Conservation (phyloP, 2,113 vertebrate genomes). For the Pholis gunnellus region DNA sequence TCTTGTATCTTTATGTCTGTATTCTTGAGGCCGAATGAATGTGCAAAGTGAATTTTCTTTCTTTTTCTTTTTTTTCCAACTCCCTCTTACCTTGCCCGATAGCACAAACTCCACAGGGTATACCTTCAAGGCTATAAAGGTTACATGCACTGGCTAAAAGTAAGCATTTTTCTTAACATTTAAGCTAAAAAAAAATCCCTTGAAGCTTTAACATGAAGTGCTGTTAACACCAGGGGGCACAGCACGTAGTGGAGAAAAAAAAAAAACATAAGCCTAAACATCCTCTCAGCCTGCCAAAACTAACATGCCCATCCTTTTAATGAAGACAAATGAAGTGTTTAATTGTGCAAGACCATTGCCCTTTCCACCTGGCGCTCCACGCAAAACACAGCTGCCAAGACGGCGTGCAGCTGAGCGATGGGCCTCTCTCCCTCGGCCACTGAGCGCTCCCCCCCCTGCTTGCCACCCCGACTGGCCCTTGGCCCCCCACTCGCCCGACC, state of each 20-base stretch:
- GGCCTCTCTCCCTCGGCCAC: constrained; percentile 39
- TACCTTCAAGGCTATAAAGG: not conserved
- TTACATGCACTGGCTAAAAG: not conserved
- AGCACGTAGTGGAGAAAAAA: not conserved
- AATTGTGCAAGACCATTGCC: constrained; percentile 65
- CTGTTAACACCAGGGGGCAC: constrained; percentile 28
- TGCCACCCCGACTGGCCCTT: constrained; percentile 49
- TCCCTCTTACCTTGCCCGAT: not conserved
- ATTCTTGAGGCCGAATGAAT: too few relatives aligned
- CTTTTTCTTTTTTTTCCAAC: too few relatives aligned
- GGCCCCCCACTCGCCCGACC: constrained; percentile 37
- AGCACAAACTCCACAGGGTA: not conserved
- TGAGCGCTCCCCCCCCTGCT: constrained; percentile 15
- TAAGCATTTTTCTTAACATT: not conserved
- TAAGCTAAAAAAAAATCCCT: not conserved
- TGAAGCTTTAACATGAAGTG: constrained; percentile 31
- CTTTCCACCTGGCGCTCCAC: constrained; percentile 71
- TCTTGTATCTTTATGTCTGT: not conserved
- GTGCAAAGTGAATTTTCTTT: too few relatives aligned
- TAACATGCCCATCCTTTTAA: constrained; percentile 66
- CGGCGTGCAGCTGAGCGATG: constrained; percentile 44
- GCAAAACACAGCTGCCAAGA: constrained; percentile 74
- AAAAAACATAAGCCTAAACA: constrained; percentile 44
- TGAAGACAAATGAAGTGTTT: constrained; percentile 76
- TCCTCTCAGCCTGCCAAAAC: constrained; percentile 50